These are phyloP conservation scores for Drosophila albomicans DNA, from an alignment of 1,140 invertebrate species.

Conservation along the genomic window DNA sequence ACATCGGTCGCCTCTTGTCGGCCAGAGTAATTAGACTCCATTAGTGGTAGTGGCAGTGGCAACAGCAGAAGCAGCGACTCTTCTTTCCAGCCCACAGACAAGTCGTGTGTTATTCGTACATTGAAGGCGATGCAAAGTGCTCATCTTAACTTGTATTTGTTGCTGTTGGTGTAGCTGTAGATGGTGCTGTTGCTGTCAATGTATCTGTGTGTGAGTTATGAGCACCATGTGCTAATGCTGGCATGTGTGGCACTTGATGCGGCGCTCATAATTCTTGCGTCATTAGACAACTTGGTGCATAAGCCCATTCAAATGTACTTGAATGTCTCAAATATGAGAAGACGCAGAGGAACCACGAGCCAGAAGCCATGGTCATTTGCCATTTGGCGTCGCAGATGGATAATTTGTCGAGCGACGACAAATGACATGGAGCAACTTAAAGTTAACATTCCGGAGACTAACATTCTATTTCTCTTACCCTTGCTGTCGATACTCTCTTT, in stretches of 20 bases:
- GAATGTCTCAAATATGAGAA: conserved; percentile 66
- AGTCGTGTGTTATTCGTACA: background rate
- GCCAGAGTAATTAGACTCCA: conserved; percentile 75
- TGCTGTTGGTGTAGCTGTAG: conserved; percentile 26
- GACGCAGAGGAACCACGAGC: conserved; percentile 26
- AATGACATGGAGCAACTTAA: conserved; percentile 63
- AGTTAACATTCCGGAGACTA: conserved; percentile 12
- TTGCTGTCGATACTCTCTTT: background rate
- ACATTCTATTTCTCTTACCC: background rate
- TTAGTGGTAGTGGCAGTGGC: conserved; percentile 65
- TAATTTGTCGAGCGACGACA: conserved; percentile 77
- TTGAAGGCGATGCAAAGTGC: conserved; percentile 72
- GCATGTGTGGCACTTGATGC: conserved; percentile 42
- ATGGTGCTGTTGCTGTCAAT: conserved; percentile 13
- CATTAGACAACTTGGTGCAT: conserved; percentile 77
- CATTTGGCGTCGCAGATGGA: conserved; percentile 59
- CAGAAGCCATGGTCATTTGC: conserved; percentile 40
- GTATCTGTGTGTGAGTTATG: conserved; percentile 44
- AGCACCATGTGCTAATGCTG: conserved; percentile 37
- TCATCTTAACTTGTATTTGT: conserved; percentile 37
- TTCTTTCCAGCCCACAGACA: conserved; percentile 28
- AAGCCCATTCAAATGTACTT: conserved; percentile 83
- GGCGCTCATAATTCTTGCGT: conserved; percentile 80
- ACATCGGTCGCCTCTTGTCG: conserved; percentile 45
- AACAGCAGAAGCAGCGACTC: conserved; percentile 33